phyloP scores from a whole-genome alignment of 2,797 vertebrate genomes.

The Leptodactylus fallax region DNA sequence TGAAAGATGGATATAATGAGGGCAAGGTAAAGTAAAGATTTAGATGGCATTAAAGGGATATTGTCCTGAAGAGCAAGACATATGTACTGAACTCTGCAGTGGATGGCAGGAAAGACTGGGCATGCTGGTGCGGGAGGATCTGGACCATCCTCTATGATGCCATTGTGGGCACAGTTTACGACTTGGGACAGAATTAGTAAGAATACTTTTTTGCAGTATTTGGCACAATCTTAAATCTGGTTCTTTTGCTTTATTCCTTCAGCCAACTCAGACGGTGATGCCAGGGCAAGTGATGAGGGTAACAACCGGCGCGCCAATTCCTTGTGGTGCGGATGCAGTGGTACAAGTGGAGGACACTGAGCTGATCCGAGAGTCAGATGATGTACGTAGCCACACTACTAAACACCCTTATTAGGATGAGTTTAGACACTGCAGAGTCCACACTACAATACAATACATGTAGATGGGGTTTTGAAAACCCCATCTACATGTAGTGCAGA shows the following conservation, averaged over 20 bases:
- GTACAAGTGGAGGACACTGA: conserved; percentile 98
- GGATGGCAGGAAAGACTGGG: too few relatives aligned
- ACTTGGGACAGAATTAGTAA: too few relatives aligned
- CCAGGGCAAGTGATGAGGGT: conserved; percentile 98
- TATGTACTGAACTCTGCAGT: too few relatives aligned
- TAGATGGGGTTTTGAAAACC: too few relatives aligned
- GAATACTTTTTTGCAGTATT: background rate
- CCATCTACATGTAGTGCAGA: too few relatives aligned
- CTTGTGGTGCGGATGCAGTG: conserved; percentile 96
- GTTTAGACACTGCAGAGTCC: too few relatives aligned
- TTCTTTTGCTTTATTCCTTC: conserved; percentile 35
- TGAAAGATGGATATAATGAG: background rate
- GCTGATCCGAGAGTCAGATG: conserved; percentile 96
- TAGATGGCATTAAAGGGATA: too few relatives aligned
- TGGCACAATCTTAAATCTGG: background rate
- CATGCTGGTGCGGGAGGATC: too few relatives aligned
- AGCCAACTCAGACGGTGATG: conserved; percentile 98
- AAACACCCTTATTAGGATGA: background rate
- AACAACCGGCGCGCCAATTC: conserved; percentile 96
- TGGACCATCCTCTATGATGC: too few relatives aligned
- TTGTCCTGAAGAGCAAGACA: too few relatives aligned
- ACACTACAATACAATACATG: too few relatives aligned
- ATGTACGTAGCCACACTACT: conserved; percentile 80
- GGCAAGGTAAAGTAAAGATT: background rate
- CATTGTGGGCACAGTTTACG: too few relatives aligned